Conservation (phyloP, 1,140 invertebrate species). For the Oedothorax gibbosus region DNA sequence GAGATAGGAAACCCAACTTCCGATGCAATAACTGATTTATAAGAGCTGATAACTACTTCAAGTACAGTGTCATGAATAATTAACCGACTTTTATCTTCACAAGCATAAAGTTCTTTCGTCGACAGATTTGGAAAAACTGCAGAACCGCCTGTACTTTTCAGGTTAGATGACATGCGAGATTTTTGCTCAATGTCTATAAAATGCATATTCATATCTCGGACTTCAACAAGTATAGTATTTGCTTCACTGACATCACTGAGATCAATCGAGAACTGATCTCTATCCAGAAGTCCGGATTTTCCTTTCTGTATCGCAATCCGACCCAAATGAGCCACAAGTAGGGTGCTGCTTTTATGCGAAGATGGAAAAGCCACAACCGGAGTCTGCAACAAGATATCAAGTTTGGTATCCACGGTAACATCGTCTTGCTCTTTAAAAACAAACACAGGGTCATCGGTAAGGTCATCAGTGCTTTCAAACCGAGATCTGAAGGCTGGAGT, state of each 20-base stretch:
- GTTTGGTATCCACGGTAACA: conserved; percentile 56
- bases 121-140: conserved; percentile 66
- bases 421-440: not conserved
- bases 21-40: conserved; percentile 35
- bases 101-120: conserved; percentile 78
- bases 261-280: conserved; percentile 4
- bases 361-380: conserved; percentile 90
- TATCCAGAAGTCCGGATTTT: conserved; percentile 49
- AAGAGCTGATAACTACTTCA: conserved; percentile 66
- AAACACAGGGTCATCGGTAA: conserved; percentile 10
- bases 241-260: conserved; percentile 34
- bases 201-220: conserved; percentile 89
- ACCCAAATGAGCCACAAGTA: conserved; percentile 93
- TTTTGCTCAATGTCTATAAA: conserved; percentile 74
- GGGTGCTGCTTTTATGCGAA: conserved; percentile 80
- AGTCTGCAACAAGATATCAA: conserved; percentile 84
- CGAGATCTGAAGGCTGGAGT: not conserved
- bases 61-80: conserved; percentile 87
- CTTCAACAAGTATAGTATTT: conserved; percentile 72
- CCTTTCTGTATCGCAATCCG: conserved; percentile 74
- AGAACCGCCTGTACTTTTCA: conserved; percentile 55
- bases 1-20: not conserved
- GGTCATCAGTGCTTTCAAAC: conserved; percentile 41
- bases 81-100: conserved; percentile 74
- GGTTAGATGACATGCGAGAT: conserved; percentile 13